Conservation (phyloP, 1,140 invertebrate genomes). For the Dinoponera quadriceps region DNA sequence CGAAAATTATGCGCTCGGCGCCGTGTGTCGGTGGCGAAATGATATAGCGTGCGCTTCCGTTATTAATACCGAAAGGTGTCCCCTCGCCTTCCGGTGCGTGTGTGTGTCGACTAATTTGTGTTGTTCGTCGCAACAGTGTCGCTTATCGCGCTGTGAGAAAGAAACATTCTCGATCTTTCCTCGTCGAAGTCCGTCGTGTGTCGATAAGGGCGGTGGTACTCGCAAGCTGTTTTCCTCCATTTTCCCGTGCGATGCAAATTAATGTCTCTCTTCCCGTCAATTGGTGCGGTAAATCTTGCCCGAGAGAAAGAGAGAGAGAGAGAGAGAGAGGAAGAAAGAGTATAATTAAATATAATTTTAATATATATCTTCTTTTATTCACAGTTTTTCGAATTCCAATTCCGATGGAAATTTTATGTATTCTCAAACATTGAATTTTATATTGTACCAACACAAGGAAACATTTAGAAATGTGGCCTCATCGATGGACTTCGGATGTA, state of each 20-base stretch:
- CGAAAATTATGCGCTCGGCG: constrained; percentile 51
- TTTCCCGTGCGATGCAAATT: not conserved
- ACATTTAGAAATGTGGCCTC: too few relatives aligned
- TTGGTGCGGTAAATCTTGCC: not conserved
- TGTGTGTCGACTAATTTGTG: constrained; percentile 31
- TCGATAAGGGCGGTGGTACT: not conserved
- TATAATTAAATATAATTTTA: too few relatives aligned
- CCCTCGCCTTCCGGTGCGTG: constrained; percentile 28
- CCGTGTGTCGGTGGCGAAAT: constrained; percentile 39
- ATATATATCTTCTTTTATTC: too few relatives aligned
- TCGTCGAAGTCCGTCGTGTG: constrained; percentile 5
- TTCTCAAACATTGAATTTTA: too few relatives aligned
- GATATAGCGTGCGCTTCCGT: constrained; percentile 44
- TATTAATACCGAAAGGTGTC: constrained; percentile 52
- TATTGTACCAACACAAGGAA: too few relatives aligned
- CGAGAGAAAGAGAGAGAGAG: not conserved
- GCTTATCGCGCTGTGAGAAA: not conserved
- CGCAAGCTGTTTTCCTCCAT: not conserved
- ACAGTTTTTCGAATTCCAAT: too few relatives aligned
- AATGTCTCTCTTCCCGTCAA: not conserved
- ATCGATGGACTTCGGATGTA: too few relatives aligned
- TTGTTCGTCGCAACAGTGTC: not conserved
- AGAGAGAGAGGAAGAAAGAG: not conserved
- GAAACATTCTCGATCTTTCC: not conserved
- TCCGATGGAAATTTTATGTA: too few relatives aligned